Evolutionary conservation across 1,140 invertebrate genomes (phyloP).

Genomic region (Anthonomus grandis): DNA sequence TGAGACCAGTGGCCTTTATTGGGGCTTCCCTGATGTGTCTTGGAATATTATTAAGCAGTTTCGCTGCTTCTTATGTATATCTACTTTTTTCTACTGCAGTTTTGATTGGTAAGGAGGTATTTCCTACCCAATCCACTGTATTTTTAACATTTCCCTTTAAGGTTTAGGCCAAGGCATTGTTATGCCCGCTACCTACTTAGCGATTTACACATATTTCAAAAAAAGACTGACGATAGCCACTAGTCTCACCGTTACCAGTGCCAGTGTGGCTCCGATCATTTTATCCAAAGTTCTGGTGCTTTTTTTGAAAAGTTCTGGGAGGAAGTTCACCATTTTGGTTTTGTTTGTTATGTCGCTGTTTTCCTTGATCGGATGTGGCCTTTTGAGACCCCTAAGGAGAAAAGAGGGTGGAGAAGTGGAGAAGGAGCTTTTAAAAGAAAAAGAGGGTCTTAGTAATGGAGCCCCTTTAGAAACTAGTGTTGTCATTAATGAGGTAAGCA

Average conservation of each 20-base stretch:
- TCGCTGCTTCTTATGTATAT: slow-evolving; percentile 35
- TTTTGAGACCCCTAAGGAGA: slow-evolving; percentile 30
- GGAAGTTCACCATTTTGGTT: slow-evolving; percentile 45
- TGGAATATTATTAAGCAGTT: slow-evolving; percentile 40
- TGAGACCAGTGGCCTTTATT: slow-evolving; percentile 34
- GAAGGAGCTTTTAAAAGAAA: too few species aligned
- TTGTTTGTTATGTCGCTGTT: slow-evolving; percentile 46
- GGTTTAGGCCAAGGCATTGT: slow-evolving; percentile 46
- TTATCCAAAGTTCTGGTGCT: slow-evolving; percentile 47
- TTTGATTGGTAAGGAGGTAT: slow-evolving; percentile 39
- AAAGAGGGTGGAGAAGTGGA: too few species aligned
- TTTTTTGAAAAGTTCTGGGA: slow-evolving; percentile 34
- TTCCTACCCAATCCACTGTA: background rate
- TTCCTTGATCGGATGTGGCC: slow-evolving; percentile 36
- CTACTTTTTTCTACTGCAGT: slow-evolving; percentile 42
- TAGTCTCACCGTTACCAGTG: slow-evolving; percentile 48
- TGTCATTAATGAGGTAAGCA: too few species aligned
- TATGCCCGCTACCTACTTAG: slow-evolving; percentile 44
- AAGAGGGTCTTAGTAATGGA: too few species aligned
- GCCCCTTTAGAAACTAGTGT: too few species aligned
- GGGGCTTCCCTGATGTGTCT: slow-evolving; percentile 36
- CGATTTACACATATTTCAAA: slow-evolving; percentile 50
- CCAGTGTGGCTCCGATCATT: slow-evolving; percentile 48
- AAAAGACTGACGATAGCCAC: slow-evolving; percentile 49
- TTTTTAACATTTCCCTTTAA: slow-evolving; percentile 26